phyloP scores from a whole-genome alignment of 1,140 invertebrate genomes.

The Cotesia chilonis region DNA sequence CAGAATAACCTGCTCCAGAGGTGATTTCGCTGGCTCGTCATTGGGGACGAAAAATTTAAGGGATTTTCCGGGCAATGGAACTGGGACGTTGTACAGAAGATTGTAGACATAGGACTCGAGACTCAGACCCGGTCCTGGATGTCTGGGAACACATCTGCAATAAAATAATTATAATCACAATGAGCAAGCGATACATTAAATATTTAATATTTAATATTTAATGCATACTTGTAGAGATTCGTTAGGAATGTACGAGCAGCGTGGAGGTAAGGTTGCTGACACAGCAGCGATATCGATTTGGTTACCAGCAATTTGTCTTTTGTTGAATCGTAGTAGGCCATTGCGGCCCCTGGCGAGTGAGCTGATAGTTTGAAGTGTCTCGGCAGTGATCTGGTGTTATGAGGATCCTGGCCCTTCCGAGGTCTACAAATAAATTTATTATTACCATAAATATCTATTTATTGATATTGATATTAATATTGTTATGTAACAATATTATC shows the following conservation, averaged over 20 bases:
- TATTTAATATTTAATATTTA: too few relatives aligned
- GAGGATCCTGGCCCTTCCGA: conserved; percentile 68
- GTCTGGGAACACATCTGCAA: conserved; percentile 72
- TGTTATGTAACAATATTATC: not conserved
- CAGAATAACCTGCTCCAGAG: conserved; percentile 75
- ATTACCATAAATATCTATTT: not conserved
- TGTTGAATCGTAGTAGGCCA: conserved; percentile 90
- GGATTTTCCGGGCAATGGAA: conserved; percentile 87
- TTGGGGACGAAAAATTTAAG: conserved; percentile 83
- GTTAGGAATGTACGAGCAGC: conserved; percentile 85
- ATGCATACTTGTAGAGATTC: conserved; percentile 82
- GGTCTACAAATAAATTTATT: conserved; percentile 61
- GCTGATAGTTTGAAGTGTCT: conserved; percentile 87
- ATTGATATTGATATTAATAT: conserved; percentile 8
- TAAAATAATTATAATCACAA: not conserved
- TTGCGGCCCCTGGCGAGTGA: conserved; percentile 75
- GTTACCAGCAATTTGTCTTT: conserved; percentile 94
- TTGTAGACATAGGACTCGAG: conserved; percentile 96
- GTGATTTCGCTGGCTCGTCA: conserved; percentile 75
- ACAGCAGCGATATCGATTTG: conserved; percentile 93
- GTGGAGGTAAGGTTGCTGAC: conserved; percentile 88
- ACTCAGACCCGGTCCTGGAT: conserved; percentile 76
- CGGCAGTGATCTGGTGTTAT: conserved; percentile 81
- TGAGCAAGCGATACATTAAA: not conserved
- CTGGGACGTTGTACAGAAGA: conserved; percentile 91